A percentile compares a stretch with the other conserved stretches of the same genome.
These are phyloP conservation scores for Smittia aterrima DNA, from an alignment of 2,888 invertebrate genomes.

Conservation along the genomic window DNA sequence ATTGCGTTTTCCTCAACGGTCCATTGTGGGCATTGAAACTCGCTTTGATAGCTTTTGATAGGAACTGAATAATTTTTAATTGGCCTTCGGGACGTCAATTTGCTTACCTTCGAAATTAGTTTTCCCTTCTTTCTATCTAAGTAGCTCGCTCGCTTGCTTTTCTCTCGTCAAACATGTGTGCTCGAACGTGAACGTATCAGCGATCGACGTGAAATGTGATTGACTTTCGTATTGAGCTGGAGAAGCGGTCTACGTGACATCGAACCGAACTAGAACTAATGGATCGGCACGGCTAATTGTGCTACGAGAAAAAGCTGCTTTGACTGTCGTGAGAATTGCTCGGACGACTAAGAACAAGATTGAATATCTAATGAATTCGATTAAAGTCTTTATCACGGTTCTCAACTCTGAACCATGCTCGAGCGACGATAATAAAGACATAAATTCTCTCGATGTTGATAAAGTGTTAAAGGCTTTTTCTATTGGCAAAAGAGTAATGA, in stretches of 20 bases:
- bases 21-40: not conserved
- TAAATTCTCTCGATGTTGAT: constrained; percentile 16
- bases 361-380: constrained; percentile 16
- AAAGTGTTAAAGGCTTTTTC: not conserved
- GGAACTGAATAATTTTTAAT: not conserved
- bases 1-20: not conserved
- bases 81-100: constrained; percentile 4
- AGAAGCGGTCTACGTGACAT: not conserved
- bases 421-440: constrained; percentile 26
- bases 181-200: not conserved
- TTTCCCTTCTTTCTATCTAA: not conserved
- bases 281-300: not conserved
- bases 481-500: constrained; percentile 1
- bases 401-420: constrained; percentile 18
- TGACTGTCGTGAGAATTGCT: not conserved
- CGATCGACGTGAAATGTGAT: constrained; percentile 4
- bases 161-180: not conserved
- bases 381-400: constrained; percentile 31
- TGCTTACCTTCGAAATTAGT: not conserved
- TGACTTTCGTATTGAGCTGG: not conserved
- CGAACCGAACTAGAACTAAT: not conserved
- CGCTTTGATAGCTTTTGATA: not conserved
- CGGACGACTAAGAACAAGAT: not conserved
- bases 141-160: not conserved
- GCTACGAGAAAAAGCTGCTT: not conserved